These are phyloP conservation scores for Megaptera novaeangliae DNA, from an alignment of 2,113 vertebrate species.

Conservation along the genomic window DNA sequence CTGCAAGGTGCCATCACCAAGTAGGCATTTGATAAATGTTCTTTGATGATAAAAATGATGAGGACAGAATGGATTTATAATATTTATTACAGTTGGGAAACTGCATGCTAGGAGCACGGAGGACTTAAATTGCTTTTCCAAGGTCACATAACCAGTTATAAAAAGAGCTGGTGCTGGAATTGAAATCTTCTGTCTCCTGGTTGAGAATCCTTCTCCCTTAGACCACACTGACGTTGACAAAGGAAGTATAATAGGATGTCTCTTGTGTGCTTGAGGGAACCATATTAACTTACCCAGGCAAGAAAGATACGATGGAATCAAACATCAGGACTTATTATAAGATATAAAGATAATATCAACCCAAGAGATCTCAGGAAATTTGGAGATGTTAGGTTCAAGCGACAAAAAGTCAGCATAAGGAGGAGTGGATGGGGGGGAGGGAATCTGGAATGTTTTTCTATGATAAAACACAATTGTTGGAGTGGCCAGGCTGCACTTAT, in stretches of 20 bases:
- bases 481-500: background rate
- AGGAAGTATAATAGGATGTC: background rate
- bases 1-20: slow-evolving; percentile 12
- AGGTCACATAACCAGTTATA: slow-evolving; percentile 54
- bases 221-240: background rate
- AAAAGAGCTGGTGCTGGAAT: slow-evolving; percentile 42
- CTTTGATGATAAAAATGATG: slow-evolving; percentile 65
- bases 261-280: background rate
- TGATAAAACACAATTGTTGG: background rate
- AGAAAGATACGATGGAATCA: slow-evolving; percentile 19
- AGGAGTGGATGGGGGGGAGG: background rate
- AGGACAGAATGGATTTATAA: slow-evolving; percentile 53
- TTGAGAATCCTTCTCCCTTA: background rate
- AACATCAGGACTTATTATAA: background rate
- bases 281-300: background rate
- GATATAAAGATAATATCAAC: slow-evolving; percentile 1
- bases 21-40: slow-evolving; percentile 54
- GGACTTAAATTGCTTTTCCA: slow-evolving; percentile 62
- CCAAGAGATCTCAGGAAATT: background rate
- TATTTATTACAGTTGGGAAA: slow-evolving; percentile 61
- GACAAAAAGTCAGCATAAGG: background rate
- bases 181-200: slow-evolving; percentile 37
- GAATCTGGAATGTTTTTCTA: background rate
- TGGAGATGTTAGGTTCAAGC: background rate
- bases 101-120: slow-evolving; percentile 35